A percentile compares a stretch with the other conserved stretches of the same genome.
phyloP scores from a whole-genome alignment of 2,888 invertebrate species.

The Lapara coniferarum region DNA sequence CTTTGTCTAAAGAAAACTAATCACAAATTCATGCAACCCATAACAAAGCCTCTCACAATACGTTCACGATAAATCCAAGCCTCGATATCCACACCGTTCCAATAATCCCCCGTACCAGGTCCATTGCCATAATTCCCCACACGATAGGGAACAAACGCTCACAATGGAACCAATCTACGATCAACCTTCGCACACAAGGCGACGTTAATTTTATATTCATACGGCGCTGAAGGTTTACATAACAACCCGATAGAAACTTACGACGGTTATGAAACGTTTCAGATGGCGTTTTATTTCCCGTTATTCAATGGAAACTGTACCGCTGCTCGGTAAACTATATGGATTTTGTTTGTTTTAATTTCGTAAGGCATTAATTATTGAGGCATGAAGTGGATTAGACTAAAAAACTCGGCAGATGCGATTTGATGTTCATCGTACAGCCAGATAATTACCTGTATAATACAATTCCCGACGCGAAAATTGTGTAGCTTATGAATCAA shows the following conservation, averaged over 20 bases:
- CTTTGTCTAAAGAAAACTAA: no score
- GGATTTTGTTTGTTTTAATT: not conserved
- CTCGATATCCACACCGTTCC: not conserved
- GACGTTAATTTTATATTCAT: slow-evolving; percentile 14
- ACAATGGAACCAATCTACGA: slow-evolving; percentile 8
- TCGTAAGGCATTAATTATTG: not conserved
- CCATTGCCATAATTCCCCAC: not conserved
- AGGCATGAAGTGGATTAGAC: no score
- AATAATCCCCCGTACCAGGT: not conserved
- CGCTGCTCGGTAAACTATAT: not conserved
- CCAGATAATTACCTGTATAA: not conserved
- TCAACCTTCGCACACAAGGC: slow-evolving; percentile 5
- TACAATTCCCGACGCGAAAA: no score
- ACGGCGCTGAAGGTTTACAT: not conserved
- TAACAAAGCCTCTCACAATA: not conserved
- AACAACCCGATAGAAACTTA: slow-evolving; percentile 1
- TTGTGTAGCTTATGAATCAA: no score
- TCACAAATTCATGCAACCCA: not conserved
- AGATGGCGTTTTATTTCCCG: slow-evolving; percentile 15
- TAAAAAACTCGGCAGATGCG: no score
- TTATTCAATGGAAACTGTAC: not conserved
- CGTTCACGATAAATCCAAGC: not conserved
- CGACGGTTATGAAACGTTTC: slow-evolving; percentile 24
- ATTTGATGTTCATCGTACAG: not conserved
- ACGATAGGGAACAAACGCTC: not conserved